Base-by-base conservation (phyloP, 2,797 vertebrate species). In the Otolemur crassicaudatus region DNA sequence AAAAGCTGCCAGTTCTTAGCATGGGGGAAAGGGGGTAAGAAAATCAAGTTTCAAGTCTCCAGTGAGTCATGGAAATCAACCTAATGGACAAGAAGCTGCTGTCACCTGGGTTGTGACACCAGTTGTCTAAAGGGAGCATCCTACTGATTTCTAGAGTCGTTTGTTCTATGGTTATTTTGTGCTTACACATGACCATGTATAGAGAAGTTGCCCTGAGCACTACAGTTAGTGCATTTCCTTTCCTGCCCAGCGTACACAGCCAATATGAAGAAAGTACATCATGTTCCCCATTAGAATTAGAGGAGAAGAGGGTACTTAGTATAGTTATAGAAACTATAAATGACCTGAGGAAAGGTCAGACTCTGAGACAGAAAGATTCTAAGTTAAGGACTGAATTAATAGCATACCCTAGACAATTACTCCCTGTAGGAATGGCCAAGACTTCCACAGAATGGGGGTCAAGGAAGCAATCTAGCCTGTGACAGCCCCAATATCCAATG, bases 1-100 rank as follows among this genome's bases (percentile, higher is more conserved):
- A 90, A 95, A 91, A 91, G 72, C 80, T 95, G 56, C 69, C 2
- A 11, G 70, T 95, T 92, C 70, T 94, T 87, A 94, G 79, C 61
- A n/a, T 56, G 27, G 27, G 25, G 7, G 29, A 89, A 92, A 91
- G 19, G 4, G 10, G 37, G 75, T 31, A 75, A 83, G 49, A n/a
- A 92, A 87, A 91, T 88, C n/a, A 90, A 94, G 17, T 60, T 91
- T 67, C 40, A 25, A 85, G 46, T 88, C 31, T 97, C 27, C 65
- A 90, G 53, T 65, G 58, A 89, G 27, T 97, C 61, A 84, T 25
- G 22, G 79, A 65, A 94, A 91, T 94, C 31, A 93, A 89, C 17
- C 2, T n/a, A 61, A 11, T 65, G 72, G 70, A 72, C 27, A 76
- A 89, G 69, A 94, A 75, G 5, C 76, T 95, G 43, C 20, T 88